Base-by-base conservation (phyloP, 2,113 vertebrate species). In the Rhabdomys dilectus region DNA sequence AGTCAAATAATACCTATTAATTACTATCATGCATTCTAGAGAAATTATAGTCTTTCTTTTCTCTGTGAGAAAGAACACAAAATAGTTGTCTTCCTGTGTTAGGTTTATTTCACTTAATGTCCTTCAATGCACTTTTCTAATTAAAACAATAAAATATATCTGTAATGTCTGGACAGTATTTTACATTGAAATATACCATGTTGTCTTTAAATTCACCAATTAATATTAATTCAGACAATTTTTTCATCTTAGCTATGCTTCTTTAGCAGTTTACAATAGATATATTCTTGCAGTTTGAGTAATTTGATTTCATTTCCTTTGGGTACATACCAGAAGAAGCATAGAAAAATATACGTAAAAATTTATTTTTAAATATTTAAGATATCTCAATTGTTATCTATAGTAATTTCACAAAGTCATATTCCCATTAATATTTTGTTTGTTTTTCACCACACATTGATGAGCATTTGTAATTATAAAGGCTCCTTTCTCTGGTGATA, bases 201-300 rank as follows among this genome's bases (percentile, higher is more conserved):
- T 22, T 93, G 9, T 51, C 24, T 66, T 77, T 53, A 51, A 29
- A 34, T 75, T 86, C 2, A 51, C n/a, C 42, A 34, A 15, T 17
- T 56, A 4, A 0, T 42, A 11, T n/a, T 4, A 13, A 53, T 12
- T 7, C 1, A 64, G 5, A 31, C 60, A 24, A 3, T 58, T 36
- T 58, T 15, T 9, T 2, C 31, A 7, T 78, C 60, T 26, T 78
- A 19, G 45, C 5, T 26, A 12, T 4, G n/a, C 2, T 51, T 21
- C 7, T 64, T 24, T 15, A 64, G 15, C 3, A 39, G 26, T 16
- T 29, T 31, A 56, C 19, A 81, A 12, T 56, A 22, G 15, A 81
- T 24, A 24, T 81, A 26, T n/a, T 15, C 21, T 4, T 81, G 19
- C 19, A 81, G 19, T 2, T n/a, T 81, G 51, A 56, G 2, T n/a